Conservation (phyloP, 2,888 invertebrate species). For the Melipona beecheii region DNA sequence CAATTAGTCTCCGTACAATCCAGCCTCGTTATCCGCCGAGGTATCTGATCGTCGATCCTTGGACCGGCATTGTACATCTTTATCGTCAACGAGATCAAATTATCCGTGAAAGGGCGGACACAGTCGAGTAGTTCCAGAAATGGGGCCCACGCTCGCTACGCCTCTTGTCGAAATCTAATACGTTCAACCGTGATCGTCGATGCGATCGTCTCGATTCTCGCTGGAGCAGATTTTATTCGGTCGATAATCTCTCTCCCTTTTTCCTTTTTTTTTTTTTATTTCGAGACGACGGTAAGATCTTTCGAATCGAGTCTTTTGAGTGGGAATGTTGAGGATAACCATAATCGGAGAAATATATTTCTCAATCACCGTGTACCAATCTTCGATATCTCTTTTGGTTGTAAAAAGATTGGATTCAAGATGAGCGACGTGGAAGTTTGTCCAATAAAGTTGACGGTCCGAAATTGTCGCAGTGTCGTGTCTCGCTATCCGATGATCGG, state of each 20-base stretch:
- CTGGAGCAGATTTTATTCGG: not conserved
- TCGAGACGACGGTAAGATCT: not conserved
- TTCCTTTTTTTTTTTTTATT: not conserved
- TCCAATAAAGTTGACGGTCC: conserved; percentile 35
- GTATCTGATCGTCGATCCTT: conserved; percentile 72
- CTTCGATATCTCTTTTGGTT: not conserved
- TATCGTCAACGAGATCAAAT: conserved; percentile 80
- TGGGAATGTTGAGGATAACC: not conserved
- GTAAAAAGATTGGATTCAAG: conserved; percentile 21
- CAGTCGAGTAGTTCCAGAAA: conserved; percentile 71
- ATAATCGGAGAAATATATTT: too few species aligned
- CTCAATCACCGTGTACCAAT: too few species aligned
- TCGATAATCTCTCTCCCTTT: not conserved
- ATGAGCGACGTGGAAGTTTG: not conserved
- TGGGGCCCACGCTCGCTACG: conserved; percentile 55
- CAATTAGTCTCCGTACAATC: conserved; percentile 78
- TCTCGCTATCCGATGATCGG: conserved; percentile 56
- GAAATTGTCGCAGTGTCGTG: conserved; percentile 57
- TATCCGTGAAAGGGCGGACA: conserved; percentile 76
- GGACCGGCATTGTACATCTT: conserved; percentile 71
- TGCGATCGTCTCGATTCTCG: conserved; percentile 28
- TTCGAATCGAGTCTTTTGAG: not conserved
- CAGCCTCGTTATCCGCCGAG: conserved; percentile 69
- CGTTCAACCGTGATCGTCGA: conserved; percentile 44
- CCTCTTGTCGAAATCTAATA: conserved; percentile 65